phyloP scores from a whole-genome alignment of 2,113 vertebrate genomes.

The Gorsachius goisagi region DNA sequence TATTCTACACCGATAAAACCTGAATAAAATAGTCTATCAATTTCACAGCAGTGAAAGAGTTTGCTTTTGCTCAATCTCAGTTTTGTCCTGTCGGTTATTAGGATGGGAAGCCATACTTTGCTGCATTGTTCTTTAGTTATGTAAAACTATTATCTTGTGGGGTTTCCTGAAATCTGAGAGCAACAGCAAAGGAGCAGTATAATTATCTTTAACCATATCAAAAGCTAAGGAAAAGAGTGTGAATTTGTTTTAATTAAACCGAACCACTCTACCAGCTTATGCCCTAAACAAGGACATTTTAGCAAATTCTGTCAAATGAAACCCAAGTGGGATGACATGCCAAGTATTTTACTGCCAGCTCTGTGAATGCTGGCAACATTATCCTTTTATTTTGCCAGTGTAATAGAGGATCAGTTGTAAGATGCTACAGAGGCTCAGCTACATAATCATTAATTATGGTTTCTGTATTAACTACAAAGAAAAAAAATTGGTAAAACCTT shows the following conservation, averaged over 20 bases:
- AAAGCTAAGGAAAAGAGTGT: neutral
- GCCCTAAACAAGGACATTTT: conserved; percentile 43
- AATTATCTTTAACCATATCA: neutral
- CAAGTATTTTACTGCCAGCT: conserved; percentile 63
- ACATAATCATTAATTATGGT: conserved; percentile 71
- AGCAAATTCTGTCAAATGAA: conserved; percentile 59
- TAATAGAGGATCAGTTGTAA: conserved; percentile 71
- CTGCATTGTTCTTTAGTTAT: neutral
- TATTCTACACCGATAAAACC: neutral
- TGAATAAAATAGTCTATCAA: neutral
- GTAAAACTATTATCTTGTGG: neutral
- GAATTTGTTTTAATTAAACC: conserved; percentile 33
- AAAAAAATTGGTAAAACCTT: conserved; percentile 59
- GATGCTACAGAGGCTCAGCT: conserved; percentile 59
- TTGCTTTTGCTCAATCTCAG: neutral
- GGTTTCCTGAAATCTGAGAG: neutral
- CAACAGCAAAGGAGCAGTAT: neutral
- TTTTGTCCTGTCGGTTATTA: neutral
- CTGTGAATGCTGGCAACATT: conserved; percentile 56
- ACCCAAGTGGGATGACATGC: conserved; percentile 41
- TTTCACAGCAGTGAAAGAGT: neutral
- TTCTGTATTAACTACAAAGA: conserved; percentile 66
- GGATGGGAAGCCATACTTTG: neutral
- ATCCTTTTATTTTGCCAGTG: conserved; percentile 68
- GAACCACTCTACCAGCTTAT: conserved; percentile 11